Evolutionary conservation across 2,113 vertebrate species (phyloP).

Genomic region (Megaptera novaeangliae): DNA sequence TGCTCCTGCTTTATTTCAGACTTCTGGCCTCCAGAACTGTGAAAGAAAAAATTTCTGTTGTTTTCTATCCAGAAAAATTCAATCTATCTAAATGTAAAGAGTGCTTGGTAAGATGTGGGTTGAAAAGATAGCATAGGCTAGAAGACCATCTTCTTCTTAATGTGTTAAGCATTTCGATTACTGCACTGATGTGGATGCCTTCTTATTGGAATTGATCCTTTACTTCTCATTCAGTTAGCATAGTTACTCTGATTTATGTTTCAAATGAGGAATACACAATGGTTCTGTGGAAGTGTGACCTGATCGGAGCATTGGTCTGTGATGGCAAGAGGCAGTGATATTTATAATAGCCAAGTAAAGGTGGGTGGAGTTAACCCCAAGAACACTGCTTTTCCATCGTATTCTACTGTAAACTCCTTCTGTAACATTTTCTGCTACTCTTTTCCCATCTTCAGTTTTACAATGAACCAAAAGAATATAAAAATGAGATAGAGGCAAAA

Average conservation of each 20-base stretch:
- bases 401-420: slow-evolving; percentile 17
- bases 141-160: neutral
- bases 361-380: slow-evolving; percentile 60
- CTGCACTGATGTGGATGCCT: neutral
- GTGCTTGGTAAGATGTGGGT: neutral
- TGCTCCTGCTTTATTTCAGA: neutral
- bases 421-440: neutral
- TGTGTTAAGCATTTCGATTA: neutral
- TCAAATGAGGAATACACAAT: neutral
- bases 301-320: neutral
- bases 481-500: neutral
- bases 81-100: neutral
- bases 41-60: neutral
- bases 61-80: neutral
- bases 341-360: slow-evolving; percentile 52
- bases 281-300: neutral
- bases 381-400: slow-evolving; percentile 61
- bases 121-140: neutral
- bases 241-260: neutral
- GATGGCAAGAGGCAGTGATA: slow-evolving; percentile 37
- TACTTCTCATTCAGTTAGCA: neutral
- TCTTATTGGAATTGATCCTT: neutral
- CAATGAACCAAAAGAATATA: neutral
- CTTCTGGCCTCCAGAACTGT: neutral
- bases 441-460: neutral